Conservation (phyloP, 1,140 invertebrate genomes). For the Xylocopa sonorina region DNA sequence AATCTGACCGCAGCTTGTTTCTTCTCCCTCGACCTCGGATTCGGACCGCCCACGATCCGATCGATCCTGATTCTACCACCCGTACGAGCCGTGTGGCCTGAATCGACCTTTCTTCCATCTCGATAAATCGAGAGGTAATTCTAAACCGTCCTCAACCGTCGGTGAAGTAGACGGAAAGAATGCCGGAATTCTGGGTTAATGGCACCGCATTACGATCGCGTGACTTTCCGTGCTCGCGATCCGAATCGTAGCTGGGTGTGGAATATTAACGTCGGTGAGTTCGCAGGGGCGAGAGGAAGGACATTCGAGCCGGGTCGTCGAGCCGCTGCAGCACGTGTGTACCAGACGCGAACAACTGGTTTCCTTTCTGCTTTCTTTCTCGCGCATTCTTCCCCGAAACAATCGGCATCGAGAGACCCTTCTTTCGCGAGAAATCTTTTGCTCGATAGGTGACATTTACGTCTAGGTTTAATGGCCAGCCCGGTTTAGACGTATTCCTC, state of each 20-base stretch:
- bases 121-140: too few species aligned
- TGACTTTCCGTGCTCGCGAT: conserved; percentile 70
- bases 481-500: conserved; percentile 22
- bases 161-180: neutral
- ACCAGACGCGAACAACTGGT: conserved; percentile 53
- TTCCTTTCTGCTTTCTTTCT: neutral
- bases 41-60: conserved; percentile 63
- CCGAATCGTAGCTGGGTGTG: conserved; percentile 55
- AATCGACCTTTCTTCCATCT: conserved; percentile 41
- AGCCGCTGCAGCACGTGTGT: conserved; percentile 59
- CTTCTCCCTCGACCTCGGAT: conserved; percentile 30
- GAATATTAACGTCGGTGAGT: conserved; percentile 29
- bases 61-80: conserved; percentile 56
- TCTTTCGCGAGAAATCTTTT: too few species aligned
- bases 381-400: conserved; percentile 6
- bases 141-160: too few species aligned
- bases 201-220: conserved; percentile 75
- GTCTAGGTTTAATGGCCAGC: conserved; percentile 25
- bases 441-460: conserved; percentile 12
- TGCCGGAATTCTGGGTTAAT: conserved; percentile 75
- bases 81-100: conserved; percentile 31
- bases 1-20: conserved; percentile 47
- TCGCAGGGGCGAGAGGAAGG: conserved; percentile 49
- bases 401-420: conserved; percentile 1
- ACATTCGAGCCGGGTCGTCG: conserved; percentile 50